These are phyloP conservation scores for Chelmon rostratus DNA, from an alignment of 2,797 vertebrate species.

Conservation along the genomic window DNA sequence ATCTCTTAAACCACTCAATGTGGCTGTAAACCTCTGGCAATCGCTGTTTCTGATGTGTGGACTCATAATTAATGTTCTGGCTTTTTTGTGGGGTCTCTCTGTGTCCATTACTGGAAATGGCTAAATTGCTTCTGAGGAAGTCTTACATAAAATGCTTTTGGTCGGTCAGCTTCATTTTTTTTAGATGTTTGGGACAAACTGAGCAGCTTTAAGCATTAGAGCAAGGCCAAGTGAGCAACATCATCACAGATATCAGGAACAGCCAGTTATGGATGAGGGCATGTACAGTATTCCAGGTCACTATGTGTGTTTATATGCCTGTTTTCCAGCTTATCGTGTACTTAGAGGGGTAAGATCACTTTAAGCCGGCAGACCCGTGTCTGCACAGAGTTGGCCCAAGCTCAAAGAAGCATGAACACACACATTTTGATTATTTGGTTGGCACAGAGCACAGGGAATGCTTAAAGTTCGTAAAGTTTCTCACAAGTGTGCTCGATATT, in stretches of 20 bases:
- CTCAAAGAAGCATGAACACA: not conserved
- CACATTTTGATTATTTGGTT: not conserved
- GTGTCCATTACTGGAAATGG: slow-evolving; percentile 55
- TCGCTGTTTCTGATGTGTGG: slow-evolving; percentile 28
- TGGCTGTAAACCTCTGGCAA: slow-evolving; percentile 42
- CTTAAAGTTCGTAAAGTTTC: not conserved
- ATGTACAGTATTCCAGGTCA: not conserved
- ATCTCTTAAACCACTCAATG: slow-evolving; percentile 53
- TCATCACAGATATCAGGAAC: slow-evolving; percentile 35
- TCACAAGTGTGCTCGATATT: not conserved
- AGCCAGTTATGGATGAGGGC: slow-evolving; percentile 18
- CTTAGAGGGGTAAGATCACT: slow-evolving; percentile 14
- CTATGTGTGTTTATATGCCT: not conserved
- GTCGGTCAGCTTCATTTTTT: slow-evolving; percentile 14
- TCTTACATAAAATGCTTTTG: slow-evolving; percentile 36
- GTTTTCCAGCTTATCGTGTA: not conserved
- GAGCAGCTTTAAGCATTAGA: slow-evolving; percentile 14
- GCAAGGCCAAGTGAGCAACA: slow-evolving; percentile 21
- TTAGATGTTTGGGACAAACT: slow-evolving; percentile 8
- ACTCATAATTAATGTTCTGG: slow-evolving; percentile 50
- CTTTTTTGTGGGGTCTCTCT: not conserved
- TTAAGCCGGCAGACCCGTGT: slow-evolving; percentile 3
- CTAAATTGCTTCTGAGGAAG: slow-evolving; percentile 47
- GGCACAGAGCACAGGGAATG: not conserved
- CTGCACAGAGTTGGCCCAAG: not conserved